Conservation (phyloP, 2,113 vertebrate genomes). For the Colossoma macropomum region DNA sequence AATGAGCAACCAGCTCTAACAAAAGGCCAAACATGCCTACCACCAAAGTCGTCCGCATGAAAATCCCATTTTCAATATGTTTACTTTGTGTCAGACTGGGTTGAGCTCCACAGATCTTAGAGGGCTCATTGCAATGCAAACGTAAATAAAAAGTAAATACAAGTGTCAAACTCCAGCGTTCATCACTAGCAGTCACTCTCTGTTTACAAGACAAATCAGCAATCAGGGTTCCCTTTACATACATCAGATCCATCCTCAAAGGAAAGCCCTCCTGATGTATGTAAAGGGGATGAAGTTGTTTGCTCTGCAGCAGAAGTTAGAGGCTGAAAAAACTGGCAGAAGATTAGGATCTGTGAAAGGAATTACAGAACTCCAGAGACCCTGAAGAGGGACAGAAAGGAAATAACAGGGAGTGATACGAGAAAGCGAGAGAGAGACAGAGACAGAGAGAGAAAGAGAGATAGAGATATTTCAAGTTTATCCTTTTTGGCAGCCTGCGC, state of each 20-base stretch:
- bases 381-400: conserved; percentile 44
- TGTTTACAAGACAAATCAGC: conserved; percentile 25
- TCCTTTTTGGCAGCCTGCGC: conserved; percentile 6
- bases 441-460: conserved; percentile 10
- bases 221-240: neutral
- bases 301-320: neutral
- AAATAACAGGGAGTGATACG: conserved; percentile 38
- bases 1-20: conserved; percentile 4
- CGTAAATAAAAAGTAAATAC: conserved; percentile 26
- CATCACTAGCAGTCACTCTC: neutral
- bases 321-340: neutral
- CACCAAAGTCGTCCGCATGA: neutral
- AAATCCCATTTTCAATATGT: conserved; percentile 9
- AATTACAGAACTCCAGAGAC: conserved; percentile 53
- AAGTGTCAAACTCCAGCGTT: conserved; percentile 20
- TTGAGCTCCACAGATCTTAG: conserved; percentile 11
- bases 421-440: neutral
- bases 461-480: neutral
- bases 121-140: conserved; percentile 30
- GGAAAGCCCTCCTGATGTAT: neutral
- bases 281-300: conserved; percentile 1
- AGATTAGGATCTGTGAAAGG: conserved; percentile 64
- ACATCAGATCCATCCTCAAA: conserved; percentile 4
- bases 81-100: conserved; percentile 28
- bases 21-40: conserved; percentile 22